phyloP scores from a whole-genome alignment of 2,113 vertebrate genomes.

The Mustela nigripes region DNA sequence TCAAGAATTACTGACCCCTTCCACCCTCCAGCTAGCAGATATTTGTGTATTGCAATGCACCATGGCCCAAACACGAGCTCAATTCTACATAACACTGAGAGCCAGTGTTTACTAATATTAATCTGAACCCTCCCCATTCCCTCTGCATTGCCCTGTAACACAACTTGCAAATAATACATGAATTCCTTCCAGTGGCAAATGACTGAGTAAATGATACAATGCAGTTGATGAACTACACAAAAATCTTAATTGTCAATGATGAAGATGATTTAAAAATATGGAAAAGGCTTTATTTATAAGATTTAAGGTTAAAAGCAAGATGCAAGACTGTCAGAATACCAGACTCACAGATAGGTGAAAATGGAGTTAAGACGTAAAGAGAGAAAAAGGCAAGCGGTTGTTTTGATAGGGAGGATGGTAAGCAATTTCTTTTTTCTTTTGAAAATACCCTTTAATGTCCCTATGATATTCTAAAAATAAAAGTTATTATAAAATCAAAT shows the following conservation, averaged over 20 bases:
- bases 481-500: constrained; percentile 61
- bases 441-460: constrained; percentile 44
- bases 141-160: background rate
- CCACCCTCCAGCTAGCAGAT: background rate
- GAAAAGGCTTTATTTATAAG: background rate
- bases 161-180: background rate
- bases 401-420: background rate
- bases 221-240: background rate
- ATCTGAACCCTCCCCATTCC: background rate
- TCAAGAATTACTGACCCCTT: constrained; percentile 79
- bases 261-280: constrained; percentile 56
- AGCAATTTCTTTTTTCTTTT: constrained; percentile 23
- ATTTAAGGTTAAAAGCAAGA: constrained; percentile 44
- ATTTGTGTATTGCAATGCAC: background rate
- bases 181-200: background rate
- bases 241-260: constrained; percentile 13
- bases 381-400: constrained; percentile 36
- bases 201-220: background rate
- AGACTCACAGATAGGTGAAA: background rate
- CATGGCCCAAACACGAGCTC: background rate
- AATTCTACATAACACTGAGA: background rate
- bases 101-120: background rate
- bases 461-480: background rate
- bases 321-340: constrained; percentile 33
- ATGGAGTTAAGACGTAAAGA: background rate